Evolutionary conservation across 2,113 vertebrate genomes (phyloP).

Genomic region (Sorex fumeus): DNA sequence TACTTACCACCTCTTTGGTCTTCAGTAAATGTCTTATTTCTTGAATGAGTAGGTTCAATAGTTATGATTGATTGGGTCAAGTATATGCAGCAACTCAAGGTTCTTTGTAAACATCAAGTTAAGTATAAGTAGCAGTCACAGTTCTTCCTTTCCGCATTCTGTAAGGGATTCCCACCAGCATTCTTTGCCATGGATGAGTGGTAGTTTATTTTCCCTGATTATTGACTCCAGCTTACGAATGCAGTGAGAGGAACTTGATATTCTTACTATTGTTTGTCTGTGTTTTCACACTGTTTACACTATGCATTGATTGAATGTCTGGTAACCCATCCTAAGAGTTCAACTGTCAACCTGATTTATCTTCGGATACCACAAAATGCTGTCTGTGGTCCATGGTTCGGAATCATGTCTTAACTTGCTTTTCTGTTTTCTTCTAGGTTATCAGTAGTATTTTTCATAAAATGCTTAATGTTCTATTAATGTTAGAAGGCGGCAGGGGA

Average conservation of each 20-base stretch:
- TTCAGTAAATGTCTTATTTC: constrained; percentile 41
- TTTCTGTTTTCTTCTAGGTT: constrained; percentile 86
- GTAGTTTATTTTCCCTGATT: neutral
- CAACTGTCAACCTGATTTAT: neutral
- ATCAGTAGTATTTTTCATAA: constrained; percentile 90
- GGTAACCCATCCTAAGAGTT: neutral
- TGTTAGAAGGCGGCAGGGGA: constrained; percentile 88
- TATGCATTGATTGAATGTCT: neutral
- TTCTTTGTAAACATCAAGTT: constrained; percentile 17
- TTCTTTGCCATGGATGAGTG: constrained; percentile 30
- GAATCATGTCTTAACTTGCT: neutral
- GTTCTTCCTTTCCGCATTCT: neutral
- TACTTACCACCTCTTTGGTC: neutral
- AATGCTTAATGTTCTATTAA: constrained; percentile 92
- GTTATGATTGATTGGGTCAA: neutral
- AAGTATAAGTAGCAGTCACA: neutral
- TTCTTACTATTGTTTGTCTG: neutral
- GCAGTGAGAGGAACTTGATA: neutral
- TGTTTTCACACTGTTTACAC: neutral
- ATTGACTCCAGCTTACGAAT: neutral
- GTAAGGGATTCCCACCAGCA: neutral
- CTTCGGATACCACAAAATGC: neutral
- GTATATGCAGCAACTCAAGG: neutral
- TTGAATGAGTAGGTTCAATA: neutral
- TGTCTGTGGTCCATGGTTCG: neutral